These are phyloP conservation scores for Hemicentrotus pulcherrimus DNA, from an alignment of 35 echinoderm and acorn worm species.

Conservation along the genomic window DNA sequence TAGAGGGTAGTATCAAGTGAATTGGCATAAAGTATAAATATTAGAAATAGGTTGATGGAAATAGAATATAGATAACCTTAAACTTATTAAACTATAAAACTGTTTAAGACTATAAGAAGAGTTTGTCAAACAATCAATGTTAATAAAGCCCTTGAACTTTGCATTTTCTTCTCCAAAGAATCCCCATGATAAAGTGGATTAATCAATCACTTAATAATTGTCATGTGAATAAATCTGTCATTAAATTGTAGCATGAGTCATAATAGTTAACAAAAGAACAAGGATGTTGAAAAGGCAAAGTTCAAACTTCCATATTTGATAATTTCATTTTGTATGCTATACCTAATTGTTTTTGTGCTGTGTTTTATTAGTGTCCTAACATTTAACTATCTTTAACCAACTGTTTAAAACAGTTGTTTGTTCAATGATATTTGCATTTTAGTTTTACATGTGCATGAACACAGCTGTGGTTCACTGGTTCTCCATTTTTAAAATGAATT, in stretches of 20 bases:
- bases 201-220: background rate
- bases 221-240: background rate
- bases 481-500: no score
- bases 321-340: no score
- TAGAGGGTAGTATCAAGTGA: no score
- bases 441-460: no score
- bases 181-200: background rate
- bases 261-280: background rate
- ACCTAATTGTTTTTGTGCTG: no score
- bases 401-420: no score
- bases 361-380: no score
- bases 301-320: no score
- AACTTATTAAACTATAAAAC: no score
- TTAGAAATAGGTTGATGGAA: background rate
- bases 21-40: background rate
- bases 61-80: background rate
- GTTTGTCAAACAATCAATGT: background rate
- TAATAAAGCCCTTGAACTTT: background rate
- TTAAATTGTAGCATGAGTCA: background rate
- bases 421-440: no score
- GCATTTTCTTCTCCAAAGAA: background rate
- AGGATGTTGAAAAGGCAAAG: background rate
- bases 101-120: background rate
- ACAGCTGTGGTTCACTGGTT: no score
- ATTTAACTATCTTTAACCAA: no score